Evolutionary conservation across 2,888 invertebrate species (phyloP).

Genomic region (Melieria omissa): DNA sequence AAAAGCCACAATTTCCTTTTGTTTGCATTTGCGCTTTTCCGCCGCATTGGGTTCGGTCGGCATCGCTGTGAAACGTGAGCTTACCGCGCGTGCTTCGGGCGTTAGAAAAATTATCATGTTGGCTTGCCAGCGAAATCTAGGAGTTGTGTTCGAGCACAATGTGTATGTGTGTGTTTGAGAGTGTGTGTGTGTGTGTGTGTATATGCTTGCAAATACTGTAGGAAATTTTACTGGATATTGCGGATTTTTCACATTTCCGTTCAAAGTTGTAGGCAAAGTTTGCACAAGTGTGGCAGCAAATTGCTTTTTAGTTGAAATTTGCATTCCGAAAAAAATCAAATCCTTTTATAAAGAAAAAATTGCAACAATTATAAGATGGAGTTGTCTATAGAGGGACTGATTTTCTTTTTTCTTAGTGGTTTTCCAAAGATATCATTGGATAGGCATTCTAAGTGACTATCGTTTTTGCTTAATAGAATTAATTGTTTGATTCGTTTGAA

Average conservation of each 20-base stretch:
- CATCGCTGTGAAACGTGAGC: neutral
- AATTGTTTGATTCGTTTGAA: too few relatives aligned
- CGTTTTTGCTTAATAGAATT: too few relatives aligned
- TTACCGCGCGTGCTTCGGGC: conserved; percentile 13
- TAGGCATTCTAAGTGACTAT: too few relatives aligned
- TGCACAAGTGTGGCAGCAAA: neutral
- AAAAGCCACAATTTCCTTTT: conserved; percentile 43
- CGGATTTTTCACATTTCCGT: conserved; percentile 11
- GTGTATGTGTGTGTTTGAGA: neutral
- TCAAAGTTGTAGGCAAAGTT: neutral
- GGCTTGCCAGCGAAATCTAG: conserved; percentile 25
- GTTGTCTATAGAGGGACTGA: too few relatives aligned
- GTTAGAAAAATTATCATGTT: conserved; percentile 28
- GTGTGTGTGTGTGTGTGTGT: neutral
- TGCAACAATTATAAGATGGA: too few relatives aligned
- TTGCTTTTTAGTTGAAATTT: too few relatives aligned
- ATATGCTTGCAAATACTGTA: neutral
- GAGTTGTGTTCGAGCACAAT: neutral
- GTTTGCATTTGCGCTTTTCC: conserved; percentile 37
- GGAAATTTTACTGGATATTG: neutral
- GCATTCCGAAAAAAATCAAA: too few relatives aligned
- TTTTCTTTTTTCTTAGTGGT: too few relatives aligned
- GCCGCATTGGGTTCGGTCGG: conserved; percentile 19
- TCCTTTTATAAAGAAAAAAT: too few relatives aligned
- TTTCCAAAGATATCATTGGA: too few relatives aligned